These are phyloP conservation scores for Macrophya alboannulata DNA, from an alignment of 2,888 invertebrate species.

Conservation along the genomic window DNA sequence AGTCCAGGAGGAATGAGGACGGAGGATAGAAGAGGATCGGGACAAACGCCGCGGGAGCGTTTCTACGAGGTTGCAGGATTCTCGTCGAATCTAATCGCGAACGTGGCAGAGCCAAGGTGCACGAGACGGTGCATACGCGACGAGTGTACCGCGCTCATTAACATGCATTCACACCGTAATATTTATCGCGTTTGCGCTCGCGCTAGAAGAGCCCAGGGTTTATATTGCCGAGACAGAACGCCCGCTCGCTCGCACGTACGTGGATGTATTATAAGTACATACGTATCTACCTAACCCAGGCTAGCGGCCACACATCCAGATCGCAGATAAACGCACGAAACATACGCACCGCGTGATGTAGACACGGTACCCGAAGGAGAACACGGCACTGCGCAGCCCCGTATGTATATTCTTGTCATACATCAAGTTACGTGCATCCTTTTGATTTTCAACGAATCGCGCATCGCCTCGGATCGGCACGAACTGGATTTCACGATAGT, in stretches of 20 bases:
- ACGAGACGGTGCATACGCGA: slow-evolving; percentile 53
- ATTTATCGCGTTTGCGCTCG: slow-evolving; percentile 69
- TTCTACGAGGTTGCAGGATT: slow-evolving; percentile 28
- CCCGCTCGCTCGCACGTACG: slow-evolving; percentile 28
- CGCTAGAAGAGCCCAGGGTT: slow-evolving; percentile 13
- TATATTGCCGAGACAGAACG: slow-evolving; percentile 18
- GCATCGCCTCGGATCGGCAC: slow-evolving; percentile 44
- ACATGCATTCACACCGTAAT: slow-evolving; percentile 77
- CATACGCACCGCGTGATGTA: slow-evolving; percentile 59
- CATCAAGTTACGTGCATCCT: slow-evolving; percentile 54
- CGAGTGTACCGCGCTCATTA: slow-evolving; percentile 71
- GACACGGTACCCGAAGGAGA: slow-evolving; percentile 54
- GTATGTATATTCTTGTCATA: slow-evolving; percentile 54
- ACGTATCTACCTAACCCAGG: slow-evolving; percentile 37
- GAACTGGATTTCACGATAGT: slow-evolving; percentile 50
- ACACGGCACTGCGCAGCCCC: slow-evolving; percentile 39
- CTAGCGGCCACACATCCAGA: slow-evolving; percentile 71
- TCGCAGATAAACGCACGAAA: slow-evolving; percentile 70
- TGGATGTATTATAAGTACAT: slow-evolving; percentile 38
- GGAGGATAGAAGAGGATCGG: slow-evolving; percentile 21
- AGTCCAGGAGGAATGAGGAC: slow-evolving; percentile 32
- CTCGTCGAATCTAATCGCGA: slow-evolving; percentile 70
- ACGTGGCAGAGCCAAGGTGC: slow-evolving; percentile 62
- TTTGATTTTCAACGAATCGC: slow-evolving; percentile 52
- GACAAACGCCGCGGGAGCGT: slow-evolving; percentile 51